Base-by-base conservation (phyloP, 2,113 vertebrate species). In the Zapornia atra region DNA sequence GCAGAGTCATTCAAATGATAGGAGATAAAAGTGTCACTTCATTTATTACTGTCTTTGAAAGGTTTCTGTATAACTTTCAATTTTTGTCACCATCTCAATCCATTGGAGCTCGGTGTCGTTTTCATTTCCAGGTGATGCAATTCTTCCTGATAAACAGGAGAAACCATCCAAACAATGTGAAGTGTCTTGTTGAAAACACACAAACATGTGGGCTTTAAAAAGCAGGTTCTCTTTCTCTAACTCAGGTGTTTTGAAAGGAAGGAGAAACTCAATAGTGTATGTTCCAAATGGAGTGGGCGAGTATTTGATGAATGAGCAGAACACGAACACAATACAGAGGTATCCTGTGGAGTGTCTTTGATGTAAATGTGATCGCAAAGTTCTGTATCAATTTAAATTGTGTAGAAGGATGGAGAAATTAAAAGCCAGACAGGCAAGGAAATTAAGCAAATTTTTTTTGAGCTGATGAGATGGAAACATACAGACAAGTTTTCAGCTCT, bases 261-360 rank as follows among this genome's bases (percentile, higher is more conserved):
- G 7, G 15, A 86, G 64, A 88, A 94, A 83, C 71, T 94, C 48
- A 89, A 22, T 21, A 90, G 22, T 56, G 15, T 76, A 25, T 51
- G 60, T 60, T 94, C 65, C 66, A 60, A 82, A 63, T 44, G 40
- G 61, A 95, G 87, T 81, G 57, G 84, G 64, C 0, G 11, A 85
- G 22, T 73, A 68, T 91, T 92, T 88, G 78, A 59, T 86, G 86
- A 95, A 95, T 84, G 76, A 91, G 86, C 19, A 86, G 72, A 86
- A 94, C 25, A 72, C 1, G 29, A 81, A 94, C 48, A 86, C 4
- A 85, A 87, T 65, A n/a, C 18, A 87, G 65, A 92, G 46, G 34
- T 83, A 78, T 75, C 34, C 71, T 71, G 60, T 63, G 54, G 80
- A 76, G 66, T 38, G 48, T 76, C 42, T 94, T 53, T 86, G 72